Percentiles rank a stretch among this genome's conserved stretches.
Evolutionary conservation across 2,888 invertebrate genomes (phyloP).

Genomic region (Cephus pygmeus): DNA sequence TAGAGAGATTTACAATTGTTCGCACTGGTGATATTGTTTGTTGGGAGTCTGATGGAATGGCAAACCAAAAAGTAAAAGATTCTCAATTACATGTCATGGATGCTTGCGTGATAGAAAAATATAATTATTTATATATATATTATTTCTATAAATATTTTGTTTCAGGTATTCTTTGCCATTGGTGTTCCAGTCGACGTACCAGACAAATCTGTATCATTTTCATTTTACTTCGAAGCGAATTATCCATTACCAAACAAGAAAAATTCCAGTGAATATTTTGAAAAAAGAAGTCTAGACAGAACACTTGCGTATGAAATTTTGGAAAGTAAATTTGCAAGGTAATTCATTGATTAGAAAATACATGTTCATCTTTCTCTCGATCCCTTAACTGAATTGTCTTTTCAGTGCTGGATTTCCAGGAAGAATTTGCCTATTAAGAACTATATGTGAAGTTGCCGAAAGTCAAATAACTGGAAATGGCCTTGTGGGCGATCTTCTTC

Average conservation of each 20-base stretch:
- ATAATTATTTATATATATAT: background rate
- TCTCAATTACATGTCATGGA: background rate
- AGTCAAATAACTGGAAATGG: slow-evolving; percentile 70
- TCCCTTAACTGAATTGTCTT: slow-evolving; percentile 15
- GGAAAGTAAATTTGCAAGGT: slow-evolving; percentile 70
- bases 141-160: slow-evolving; percentile 29
- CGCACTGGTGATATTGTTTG: background rate
- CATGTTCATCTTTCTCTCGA: background rate
- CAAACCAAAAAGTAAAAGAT: background rate
- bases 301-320: slow-evolving; percentile 69
- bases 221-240: slow-evolving; percentile 81
- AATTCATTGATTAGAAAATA: slow-evolving; percentile 40
- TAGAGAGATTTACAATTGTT: background rate
- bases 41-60: background rate
- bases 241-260: slow-evolving; percentile 73
- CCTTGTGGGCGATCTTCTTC: slow-evolving; percentile 75
- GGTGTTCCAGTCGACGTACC: slow-evolving; percentile 78
- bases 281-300: slow-evolving; percentile 67
- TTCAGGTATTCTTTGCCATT: slow-evolving; percentile 77
- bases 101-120: background rate
- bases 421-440: slow-evolving; percentile 71
- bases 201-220: slow-evolving; percentile 76
- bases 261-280: slow-evolving; percentile 45
- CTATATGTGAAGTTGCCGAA: slow-evolving; percentile 74
- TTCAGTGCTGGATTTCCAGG: slow-evolving; percentile 72